Conservation (phyloP, 2,113 vertebrate genomes). For the Dicerorhinus sumatrensis region DNA sequence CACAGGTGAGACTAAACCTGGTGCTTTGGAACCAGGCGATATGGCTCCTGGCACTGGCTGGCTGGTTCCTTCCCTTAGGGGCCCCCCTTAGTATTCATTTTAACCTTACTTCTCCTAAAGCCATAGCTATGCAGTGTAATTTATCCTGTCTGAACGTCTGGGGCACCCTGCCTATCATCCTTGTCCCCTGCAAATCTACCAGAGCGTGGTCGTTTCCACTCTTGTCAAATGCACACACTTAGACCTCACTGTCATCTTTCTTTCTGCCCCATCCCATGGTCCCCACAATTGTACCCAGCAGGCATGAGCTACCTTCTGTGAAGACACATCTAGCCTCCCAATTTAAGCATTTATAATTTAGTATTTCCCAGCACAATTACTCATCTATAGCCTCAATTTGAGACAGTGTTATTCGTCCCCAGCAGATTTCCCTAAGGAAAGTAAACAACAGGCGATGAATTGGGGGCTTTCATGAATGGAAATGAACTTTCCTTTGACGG, state of each 20-base stretch:
- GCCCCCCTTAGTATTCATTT: neutral
- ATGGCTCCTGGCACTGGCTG: neutral
- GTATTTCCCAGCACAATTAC: neutral
- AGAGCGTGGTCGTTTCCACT: accelerated
- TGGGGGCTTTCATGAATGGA: neutral
- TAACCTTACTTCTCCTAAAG: too few relatives aligned
- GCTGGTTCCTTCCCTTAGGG: too few relatives aligned
- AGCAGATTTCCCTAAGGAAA: neutral
- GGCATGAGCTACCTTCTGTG: neutral
- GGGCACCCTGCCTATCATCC: too few relatives aligned
- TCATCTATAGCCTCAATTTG: neutral
- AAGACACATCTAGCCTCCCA: neutral
- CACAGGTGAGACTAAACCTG: neutral
- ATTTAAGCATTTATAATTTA: neutral
- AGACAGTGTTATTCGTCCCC: accelerated
- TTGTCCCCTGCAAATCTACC: neutral
- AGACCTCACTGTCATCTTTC: neutral
- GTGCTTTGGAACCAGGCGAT: neutral
- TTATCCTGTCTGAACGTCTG: too few relatives aligned
- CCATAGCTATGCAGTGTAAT: neutral
- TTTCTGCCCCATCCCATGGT: neutral
- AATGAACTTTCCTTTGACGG: neutral
- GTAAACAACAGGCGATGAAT: neutral
- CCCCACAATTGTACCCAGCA: neutral
- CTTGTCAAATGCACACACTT: neutral